Evolutionary conservation across 1,140 invertebrate species (phyloP), one percentile per base, ranked within the genome.

Genomic region (Cydia fagiglandana): DNA sequence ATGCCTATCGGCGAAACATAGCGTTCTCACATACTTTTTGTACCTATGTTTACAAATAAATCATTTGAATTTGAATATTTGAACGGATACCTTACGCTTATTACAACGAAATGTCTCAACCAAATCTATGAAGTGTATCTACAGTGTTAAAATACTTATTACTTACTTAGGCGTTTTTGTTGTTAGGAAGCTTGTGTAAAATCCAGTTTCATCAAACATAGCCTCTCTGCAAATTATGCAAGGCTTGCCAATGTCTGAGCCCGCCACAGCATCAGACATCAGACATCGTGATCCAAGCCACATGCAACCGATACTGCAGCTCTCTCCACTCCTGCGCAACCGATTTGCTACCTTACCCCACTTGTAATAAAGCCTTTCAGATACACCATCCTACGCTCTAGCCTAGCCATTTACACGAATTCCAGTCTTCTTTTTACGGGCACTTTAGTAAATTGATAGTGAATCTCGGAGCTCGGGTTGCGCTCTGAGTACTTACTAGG

Each of bases 391-490:
- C 7, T 10, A 61, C n/a, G 20, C 17, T 24, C 56, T 12, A 56
- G 50, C 15, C 50, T 53, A 41, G 34, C 34, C 30, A 41, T 41
- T 70, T 70, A 70, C 28, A 38, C 34, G 34, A 70, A 34, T 70
- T 38, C 38, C 34, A 34, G 66, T 70, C n/a, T 70, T 70, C 34
- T 70, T 41, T 70, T 70, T 70, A 66, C 13, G 64, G 4, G 30
- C 15, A 66, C 64, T 70, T 38, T 17, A 70, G 66, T 70, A 38
- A 70, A 70, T 70, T 70, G 66, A 70, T 70, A 70, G 38, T 17
- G 34, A 61, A 24, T 61, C 56, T 61, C 56, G 17, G n/a, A 5
- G 47, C 47, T 50, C 47, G 50, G 15, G 12, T 41, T 41, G 47
- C 12, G 13, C 47, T 50, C 47, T 10, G 2, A 56, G 53, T 56